phyloP scores from a whole-genome alignment of 2,113 vertebrate species.

The Fregetta grallaria region DNA sequence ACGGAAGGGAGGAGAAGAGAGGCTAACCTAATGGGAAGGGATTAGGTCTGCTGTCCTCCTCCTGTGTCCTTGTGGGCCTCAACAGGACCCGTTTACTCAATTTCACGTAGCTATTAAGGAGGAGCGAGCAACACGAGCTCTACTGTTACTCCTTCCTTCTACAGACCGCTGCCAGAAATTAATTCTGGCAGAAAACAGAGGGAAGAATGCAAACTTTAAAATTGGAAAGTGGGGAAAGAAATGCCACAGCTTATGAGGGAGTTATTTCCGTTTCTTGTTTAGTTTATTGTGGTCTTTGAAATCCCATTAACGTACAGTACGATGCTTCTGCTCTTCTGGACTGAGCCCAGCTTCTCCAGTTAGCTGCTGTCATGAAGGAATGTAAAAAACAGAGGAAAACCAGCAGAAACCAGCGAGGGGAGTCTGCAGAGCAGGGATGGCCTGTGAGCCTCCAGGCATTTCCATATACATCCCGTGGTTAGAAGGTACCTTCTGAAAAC shows the following conservation, averaged over 20 bases:
- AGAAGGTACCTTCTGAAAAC: slow-evolving; percentile 10
- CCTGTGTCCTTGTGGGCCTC: not conserved
- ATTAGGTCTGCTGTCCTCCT: not conserved
- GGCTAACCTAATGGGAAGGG: not conserved
- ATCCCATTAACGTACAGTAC: not conserved
- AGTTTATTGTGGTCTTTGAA: not conserved
- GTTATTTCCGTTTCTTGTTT: not conserved
- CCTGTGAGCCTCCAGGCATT: not conserved
- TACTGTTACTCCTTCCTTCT: not conserved
- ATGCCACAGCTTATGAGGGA: not conserved
- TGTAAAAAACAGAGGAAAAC: not conserved
- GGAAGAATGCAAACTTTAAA: not conserved
- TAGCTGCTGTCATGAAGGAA: not conserved
- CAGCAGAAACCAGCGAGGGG: not conserved
- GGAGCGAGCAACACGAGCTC: not conserved
- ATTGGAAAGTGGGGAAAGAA: not conserved
- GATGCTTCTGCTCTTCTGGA: not conserved
- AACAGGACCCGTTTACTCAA: not conserved
- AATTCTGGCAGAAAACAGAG: not conserved
- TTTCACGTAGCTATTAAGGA: not conserved
- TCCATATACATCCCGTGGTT: not conserved
- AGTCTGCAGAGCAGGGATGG: not conserved
- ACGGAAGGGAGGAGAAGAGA: not conserved
- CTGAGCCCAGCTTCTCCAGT: not conserved
- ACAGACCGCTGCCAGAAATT: not conserved